phyloP scores from a whole-genome alignment of 2,113 vertebrate genomes.

The Dascyllus trimaculatus region DNA sequence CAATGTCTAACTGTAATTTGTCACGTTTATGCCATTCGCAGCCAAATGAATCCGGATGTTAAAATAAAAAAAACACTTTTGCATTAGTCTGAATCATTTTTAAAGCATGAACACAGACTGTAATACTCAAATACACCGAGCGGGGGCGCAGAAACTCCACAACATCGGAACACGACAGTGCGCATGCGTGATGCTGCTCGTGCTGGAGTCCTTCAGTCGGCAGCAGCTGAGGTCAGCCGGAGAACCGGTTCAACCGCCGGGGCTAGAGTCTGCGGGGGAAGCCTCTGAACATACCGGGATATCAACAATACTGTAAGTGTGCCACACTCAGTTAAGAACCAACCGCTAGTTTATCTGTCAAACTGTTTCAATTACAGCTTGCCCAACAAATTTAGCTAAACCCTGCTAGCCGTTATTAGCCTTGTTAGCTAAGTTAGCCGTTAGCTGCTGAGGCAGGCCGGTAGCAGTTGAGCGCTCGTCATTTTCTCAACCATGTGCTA shows the following conservation, averaged over 20 bases:
- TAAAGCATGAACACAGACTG: background rate
- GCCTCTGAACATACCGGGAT: background rate
- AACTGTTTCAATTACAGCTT: background rate
- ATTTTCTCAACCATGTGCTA: conserved; percentile 10
- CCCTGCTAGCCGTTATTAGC: conserved; percentile 39
- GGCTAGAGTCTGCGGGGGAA: background rate
- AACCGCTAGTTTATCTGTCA: background rate
- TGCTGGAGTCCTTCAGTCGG: conserved; percentile 56
- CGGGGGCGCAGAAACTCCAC: background rate
- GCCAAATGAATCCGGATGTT: too few species aligned
- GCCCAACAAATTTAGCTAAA: background rate
- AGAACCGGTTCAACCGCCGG: background rate
- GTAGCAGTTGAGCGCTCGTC: background rate
- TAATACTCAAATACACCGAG: background rate
- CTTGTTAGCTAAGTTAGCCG: conserved; percentile 41
- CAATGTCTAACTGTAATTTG: too few species aligned
- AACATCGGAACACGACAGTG: too few species aligned
- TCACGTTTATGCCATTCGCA: too few species aligned
- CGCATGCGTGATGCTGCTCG: background rate
- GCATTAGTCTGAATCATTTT: too few species aligned
- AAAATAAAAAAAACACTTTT: too few species aligned
- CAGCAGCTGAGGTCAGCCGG: conserved; percentile 55
- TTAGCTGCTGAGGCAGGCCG: conserved; percentile 36
- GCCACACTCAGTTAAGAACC: background rate
- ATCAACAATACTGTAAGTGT: rapidly evolving